Evolutionary conservation across 2,888 invertebrate species (phyloP), one percentile per base, ranked within the genome.

Genomic region (Cheilosia grossa): DNA sequence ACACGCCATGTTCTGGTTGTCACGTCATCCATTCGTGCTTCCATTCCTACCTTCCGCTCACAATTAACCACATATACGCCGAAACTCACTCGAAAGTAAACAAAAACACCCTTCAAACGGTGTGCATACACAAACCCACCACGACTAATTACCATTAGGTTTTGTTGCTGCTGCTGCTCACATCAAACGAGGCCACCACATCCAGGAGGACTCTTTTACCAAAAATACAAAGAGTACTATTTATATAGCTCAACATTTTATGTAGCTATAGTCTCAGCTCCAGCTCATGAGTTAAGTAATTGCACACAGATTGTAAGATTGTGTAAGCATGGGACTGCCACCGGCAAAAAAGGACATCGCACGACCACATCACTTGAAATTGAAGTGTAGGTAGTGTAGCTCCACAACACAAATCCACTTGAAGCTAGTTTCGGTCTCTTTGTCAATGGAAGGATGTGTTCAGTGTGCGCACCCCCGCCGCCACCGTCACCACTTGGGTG

Each of bases 221-320:
- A 44, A 79, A 49, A 73, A 64, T 59, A 56, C 30, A 66, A 53
- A 42, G 30, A 21, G 9, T 6, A 27, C 27, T 7, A 6, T 1
- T 1, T 27, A 5, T 6, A 27, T 6, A 51, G 0, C 54, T 9
- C 4, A 7, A 1, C 9, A 30, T 9, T 7, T 30, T 9, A 9
- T 9, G 9, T 30, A 30, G 30, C 58, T 64, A 24, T 3, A 37
- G 37, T 13, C 37, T 37, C 37, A 37, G 37, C 10, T 13, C 37
- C 13, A n/a, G 59, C 81, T 72, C 81, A 75, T 37, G 75, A 72
- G 80, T 75, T 81, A 72, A 81, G 85, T 72, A 85, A 85, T 85
- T 81, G 81, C 66, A 75, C 59, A 66, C 69, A 75, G 81, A 72
- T 85, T 66, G 75, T 63, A 70, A 70, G 74, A 75, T 72, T 75